Conservation (phyloP, 2,113 vertebrate species). For the Bos javanicus region DNA sequence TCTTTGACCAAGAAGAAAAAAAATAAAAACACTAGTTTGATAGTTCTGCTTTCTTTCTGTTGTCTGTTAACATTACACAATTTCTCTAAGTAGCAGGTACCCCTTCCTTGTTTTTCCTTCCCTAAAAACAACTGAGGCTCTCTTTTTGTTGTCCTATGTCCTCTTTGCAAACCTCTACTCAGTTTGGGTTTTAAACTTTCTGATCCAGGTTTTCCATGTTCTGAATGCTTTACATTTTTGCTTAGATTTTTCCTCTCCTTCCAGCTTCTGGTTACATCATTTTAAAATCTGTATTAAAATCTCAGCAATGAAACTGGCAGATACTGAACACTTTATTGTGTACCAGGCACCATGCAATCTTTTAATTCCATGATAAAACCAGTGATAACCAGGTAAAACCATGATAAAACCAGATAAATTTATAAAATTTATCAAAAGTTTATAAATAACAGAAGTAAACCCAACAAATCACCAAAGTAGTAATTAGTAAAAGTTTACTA, state of each 20-base stretch:
- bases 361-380: background rate
- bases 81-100: background rate
- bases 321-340: background rate
- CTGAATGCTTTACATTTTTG: background rate
- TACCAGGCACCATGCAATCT: background rate
- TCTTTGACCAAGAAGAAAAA: background rate
- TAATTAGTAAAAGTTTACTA: background rate
- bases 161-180: background rate
- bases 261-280: background rate
- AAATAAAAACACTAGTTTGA: background rate
- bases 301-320: background rate
- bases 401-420: background rate
- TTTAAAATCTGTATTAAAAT: background rate
- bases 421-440: background rate
- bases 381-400: background rate
- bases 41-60: background rate
- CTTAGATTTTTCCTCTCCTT: background rate
- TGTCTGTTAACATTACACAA: background rate
- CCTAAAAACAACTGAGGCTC: background rate
- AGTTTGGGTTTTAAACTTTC: background rate
- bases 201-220: background rate
- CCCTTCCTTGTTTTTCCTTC: background rate
- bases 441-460: background rate
- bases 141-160: background rate
- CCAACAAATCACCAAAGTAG: background rate